Base-by-base conservation (phyloP, 2,888 invertebrate genomes). In the Brachypalpus laphriformis region DNA sequence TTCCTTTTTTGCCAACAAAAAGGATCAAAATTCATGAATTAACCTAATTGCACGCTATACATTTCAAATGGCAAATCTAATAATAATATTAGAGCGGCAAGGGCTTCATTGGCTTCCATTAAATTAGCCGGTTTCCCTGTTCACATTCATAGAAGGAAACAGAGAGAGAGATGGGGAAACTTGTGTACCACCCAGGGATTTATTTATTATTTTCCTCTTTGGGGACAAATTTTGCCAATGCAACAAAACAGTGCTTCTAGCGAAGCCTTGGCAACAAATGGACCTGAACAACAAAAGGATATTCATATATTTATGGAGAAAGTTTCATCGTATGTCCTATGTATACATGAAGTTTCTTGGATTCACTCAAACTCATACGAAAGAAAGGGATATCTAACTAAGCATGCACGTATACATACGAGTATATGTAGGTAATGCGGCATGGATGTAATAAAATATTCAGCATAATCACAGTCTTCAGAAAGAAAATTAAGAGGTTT, bases 1-100 rank as follows among this genome's bases (percentile, higher is more conserved):
- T 63, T 63, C n/a, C 2, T 65, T 49, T 65, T 34, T 4, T 22
- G 18, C 9, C n/a, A 14, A 37, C 59, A 71, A 61, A 61, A 72
- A 51, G 72, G 72, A 61, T 72, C 61, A 72, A 40, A 66, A 56
- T 70, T 81, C 61, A 63, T 31, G 65, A 81, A 75, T 63, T 61
- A 81, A 75, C 81, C 59, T 75, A 75, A 81, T 81, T 75, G 63
- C 54, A 75, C 20, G 74, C 59, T 40, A 63, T 68, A 71, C 63
- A 63, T 71, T 68, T 68, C 54, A 57, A 81, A 81, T 81, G 68
- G 63, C 45, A 63, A 75, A 81, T 70, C 45, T 28, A 61, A 61
- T 75, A 40, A 63, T 70, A 47, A 61, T 54, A 68, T 75, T 63
- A 75, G 37, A 56, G 51, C 56, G 63, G 34, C 20, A 45, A 72